Evolutionary conservation across 2,113 vertebrate genomes (phyloP), one percentile per base, ranked within the genome.

Genomic region (Scomber scombrus): DNA sequence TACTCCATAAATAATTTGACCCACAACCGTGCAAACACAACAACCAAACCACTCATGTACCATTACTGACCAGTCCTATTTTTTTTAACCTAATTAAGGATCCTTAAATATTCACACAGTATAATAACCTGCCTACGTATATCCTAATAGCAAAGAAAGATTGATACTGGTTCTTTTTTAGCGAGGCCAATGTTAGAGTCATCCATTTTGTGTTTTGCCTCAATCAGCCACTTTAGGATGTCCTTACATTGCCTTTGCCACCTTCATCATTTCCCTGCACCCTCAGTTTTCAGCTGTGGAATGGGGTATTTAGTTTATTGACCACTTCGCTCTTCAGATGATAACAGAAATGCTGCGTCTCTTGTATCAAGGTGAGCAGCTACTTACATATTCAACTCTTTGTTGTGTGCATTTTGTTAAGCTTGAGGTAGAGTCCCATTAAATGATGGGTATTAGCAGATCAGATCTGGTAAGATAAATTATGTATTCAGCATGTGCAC

Each of bases 91-190:
- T 78, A 89, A 91, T 88, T 81, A 88, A 69, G 71, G 23, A 19
- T 78, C 69, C 84, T 93, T 74, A 87, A 92, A 87, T 82, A 93
- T 91, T 83, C 82, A 92, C 68, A 75, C 61, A 50, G 72, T 78
- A 67, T 78, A 88, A 86, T 77, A 89, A 84, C 88, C 85, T 82
- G 81, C 43, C 78, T 81, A n/a, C n/a, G n/a, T n/a, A 56, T 84
- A 63, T 56, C 49, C 58, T 78, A 79, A 82, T 75, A 62, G 82
- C 67, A 21, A 21, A 8, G 14, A 13, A 79, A 66, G 85, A 88
- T 81, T 75, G 85, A 87, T 90, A 58, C 54, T 40, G 0, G 47
- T 61, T 75, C 51, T 26, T 79, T 73, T 81, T 72, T 67, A 71
- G 46, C 21, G 11, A 58, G 26, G 75, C 73, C 54, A 18, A 57